These are phyloP conservation scores for Prunella himalayana DNA, from an alignment of 2,113 vertebrate species.

Conservation along the genomic window DNA sequence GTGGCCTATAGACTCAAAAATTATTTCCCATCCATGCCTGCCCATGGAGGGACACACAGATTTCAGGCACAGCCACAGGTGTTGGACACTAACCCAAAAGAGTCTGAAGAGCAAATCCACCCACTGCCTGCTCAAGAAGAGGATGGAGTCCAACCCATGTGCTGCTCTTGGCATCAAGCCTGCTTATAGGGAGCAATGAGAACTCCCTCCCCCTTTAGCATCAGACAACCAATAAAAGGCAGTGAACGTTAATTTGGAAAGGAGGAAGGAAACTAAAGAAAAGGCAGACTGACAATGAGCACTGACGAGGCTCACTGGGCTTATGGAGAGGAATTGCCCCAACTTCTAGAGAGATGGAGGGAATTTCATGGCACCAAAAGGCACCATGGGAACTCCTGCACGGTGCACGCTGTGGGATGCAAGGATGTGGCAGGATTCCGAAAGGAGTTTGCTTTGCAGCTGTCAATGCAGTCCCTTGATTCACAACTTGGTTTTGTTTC, in stretches of 20 bases:
- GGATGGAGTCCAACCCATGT: neutral
- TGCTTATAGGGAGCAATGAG: neutral
- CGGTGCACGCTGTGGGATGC: neutral
- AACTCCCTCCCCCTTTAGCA: neutral
- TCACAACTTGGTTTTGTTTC: slow-evolving; percentile 38
- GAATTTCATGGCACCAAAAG: neutral
- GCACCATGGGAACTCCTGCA: neutral
- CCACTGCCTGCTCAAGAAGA: neutral
- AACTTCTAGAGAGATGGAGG: slow-evolving; percentile 41
- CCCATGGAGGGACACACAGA: neutral
- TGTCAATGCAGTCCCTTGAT: slow-evolving; percentile 42
- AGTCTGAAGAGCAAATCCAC: neutral
- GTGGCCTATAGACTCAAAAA: neutral
- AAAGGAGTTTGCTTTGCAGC: slow-evolving; percentile 33
- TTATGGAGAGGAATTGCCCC: neutral
- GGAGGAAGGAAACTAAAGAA: neutral
- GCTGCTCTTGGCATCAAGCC: neutral
- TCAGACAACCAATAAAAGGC: neutral
- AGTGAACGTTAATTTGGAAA: neutral
- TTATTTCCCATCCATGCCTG: neutral
- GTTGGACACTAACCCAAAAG: fast-evolving
- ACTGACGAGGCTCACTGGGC: neutral
- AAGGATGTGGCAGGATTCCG: slow-evolving; percentile 46
- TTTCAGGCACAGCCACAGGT: neutral
- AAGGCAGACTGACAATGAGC: neutral